Evolutionary conservation across 2,797 vertebrate genomes (phyloP).

Genomic region (Coreius guichenoti): DNA sequence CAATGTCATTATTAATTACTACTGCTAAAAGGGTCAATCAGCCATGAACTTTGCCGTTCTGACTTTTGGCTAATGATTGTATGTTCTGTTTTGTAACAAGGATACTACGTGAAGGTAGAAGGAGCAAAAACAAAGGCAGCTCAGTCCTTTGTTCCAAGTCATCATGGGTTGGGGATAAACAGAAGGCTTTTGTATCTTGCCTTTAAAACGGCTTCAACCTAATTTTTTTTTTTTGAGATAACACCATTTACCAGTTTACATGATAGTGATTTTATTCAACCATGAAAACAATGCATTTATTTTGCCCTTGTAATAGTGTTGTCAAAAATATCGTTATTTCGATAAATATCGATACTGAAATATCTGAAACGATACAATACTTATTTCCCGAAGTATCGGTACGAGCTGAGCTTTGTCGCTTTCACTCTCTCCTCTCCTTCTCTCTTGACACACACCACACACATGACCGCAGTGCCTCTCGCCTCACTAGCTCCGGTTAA

Average conservation of each 20-base stretch:
- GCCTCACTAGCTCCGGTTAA: too few species aligned
- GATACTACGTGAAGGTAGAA: conserved; percentile 26
- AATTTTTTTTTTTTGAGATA: background rate
- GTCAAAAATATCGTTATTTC: too few species aligned
- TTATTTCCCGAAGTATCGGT: too few species aligned
- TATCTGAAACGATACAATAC: too few species aligned
- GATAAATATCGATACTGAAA: too few species aligned
- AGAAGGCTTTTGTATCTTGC: conserved; percentile 32
- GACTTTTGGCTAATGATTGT: conserved; percentile 53
- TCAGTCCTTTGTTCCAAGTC: background rate
- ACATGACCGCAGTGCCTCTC: too few species aligned
- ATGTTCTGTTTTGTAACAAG: conserved; percentile 37
- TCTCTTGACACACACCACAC: too few species aligned
- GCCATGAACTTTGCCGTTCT: conserved; percentile 51
- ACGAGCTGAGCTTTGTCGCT: too few species aligned
- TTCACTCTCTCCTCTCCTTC: too few species aligned
- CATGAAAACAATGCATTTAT: conserved; percentile 27
- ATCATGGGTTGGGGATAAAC: conserved; percentile 14
- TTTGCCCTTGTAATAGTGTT: conserved; percentile 26
- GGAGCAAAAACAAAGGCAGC: conserved; percentile 8
- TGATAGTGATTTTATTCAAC: conserved; percentile 1
- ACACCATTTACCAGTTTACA: conserved; percentile 23
- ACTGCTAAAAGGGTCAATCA: conserved; percentile 63
- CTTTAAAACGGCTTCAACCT: background rate
- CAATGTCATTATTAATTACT: conserved; percentile 62